Evolutionary conservation across 2,888 invertebrate genomes (phyloP).

Genomic region (Apotomis capreana): DNA sequence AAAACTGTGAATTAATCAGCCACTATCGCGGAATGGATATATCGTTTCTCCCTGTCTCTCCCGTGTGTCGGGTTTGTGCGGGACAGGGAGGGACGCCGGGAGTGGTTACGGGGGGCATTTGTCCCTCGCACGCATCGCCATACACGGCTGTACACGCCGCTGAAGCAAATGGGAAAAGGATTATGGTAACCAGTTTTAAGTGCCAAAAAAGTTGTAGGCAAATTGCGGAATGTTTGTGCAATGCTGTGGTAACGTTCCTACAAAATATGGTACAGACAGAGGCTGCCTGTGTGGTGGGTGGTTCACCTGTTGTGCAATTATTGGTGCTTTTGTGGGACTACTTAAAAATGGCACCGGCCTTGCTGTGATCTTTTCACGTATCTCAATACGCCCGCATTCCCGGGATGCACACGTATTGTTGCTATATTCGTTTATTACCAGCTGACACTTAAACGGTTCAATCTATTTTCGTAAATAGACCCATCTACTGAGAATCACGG

Average conservation of each 20-base stretch:
- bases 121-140: slow-evolving; percentile 71
- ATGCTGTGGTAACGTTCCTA: background rate
- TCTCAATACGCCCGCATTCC: slow-evolving; percentile 19
- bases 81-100: slow-evolving; percentile 68
- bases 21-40: slow-evolving; percentile 70
- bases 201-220: slow-evolving; percentile 30
- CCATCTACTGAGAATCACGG: slow-evolving; percentile 34
- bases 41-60: slow-evolving; percentile 72
- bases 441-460: slow-evolving; percentile 41
- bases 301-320: background rate
- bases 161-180: slow-evolving; percentile 53
- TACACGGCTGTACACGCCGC: slow-evolving; percentile 53
- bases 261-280: background rate
- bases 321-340: background rate
- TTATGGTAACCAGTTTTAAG: slow-evolving; percentile 46
- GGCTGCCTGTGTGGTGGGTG: background rate
- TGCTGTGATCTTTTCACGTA: slow-evolving; percentile 9
- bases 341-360: background rate
- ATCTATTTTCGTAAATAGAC: slow-evolving; percentile 42
- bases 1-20: slow-evolving; percentile 80
- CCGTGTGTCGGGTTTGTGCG: slow-evolving; percentile 55
- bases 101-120: slow-evolving; percentile 76
- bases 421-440: slow-evolving; percentile 41
- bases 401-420: slow-evolving; percentile 28
- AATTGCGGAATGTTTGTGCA: slow-evolving; percentile 23